Conservation (phyloP, 2,113 vertebrate species). For the Chionis minor region DNA sequence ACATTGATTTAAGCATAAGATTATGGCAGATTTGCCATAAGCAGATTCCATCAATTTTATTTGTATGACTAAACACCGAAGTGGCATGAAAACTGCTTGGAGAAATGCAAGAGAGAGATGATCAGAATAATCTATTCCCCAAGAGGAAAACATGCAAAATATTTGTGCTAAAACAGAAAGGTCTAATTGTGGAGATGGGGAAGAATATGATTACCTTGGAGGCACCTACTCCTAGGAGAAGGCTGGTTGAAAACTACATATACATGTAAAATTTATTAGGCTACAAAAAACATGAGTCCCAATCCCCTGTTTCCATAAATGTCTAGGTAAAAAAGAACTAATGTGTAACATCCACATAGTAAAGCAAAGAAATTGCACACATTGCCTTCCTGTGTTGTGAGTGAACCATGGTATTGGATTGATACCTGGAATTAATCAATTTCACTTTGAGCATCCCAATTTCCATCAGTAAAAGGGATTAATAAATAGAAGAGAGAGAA, state of each 20-base stretch:
- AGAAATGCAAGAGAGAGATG: not conserved
- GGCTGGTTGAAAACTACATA: not conserved
- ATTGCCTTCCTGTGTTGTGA: not conserved
- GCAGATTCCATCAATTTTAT: not conserved
- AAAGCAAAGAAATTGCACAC: not conserved
- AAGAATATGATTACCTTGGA: not conserved
- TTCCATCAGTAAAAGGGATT: not conserved
- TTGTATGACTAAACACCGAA: not conserved
- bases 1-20: not conserved
- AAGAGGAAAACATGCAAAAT: not conserved
- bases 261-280: not conserved
- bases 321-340: not conserved
- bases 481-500: not conserved
- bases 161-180: not conserved
- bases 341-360: not conserved
- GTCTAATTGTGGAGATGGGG: not conserved
- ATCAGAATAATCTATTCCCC: not conserved
- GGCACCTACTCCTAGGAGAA: not conserved
- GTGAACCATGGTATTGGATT: not conserved
- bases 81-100: not conserved
- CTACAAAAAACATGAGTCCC: not conserved
- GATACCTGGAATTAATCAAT: not conserved
- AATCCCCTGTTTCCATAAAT: not conserved
- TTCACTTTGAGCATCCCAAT: not conserved
- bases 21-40: not conserved